Evolutionary conservation across 2,888 invertebrate genomes (phyloP).

Genomic region (Opisthograptis luteolata): DNA sequence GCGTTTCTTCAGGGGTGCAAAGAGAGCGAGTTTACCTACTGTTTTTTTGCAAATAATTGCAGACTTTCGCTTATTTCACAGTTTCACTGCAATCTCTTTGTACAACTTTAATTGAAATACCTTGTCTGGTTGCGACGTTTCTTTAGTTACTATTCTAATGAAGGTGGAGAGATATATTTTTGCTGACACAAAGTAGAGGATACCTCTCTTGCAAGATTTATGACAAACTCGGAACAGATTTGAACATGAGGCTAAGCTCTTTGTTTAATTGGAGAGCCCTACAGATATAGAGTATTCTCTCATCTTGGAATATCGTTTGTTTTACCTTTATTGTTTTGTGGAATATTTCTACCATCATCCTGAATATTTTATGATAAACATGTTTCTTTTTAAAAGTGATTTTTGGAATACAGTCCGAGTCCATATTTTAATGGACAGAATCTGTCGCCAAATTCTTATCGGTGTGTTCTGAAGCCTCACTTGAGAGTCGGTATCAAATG

Average conservation of each 20-base stretch:
- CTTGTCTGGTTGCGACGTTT: slow-evolving; percentile 4
- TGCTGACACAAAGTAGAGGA: slow-evolving; percentile 11
- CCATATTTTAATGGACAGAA: no score
- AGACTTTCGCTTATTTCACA: slow-evolving; percentile 1
- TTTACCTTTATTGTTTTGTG: background rate
- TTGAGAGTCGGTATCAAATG: no score
- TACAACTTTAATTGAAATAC: background rate
- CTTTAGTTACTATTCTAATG: slow-evolving; percentile 1
- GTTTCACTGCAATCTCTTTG: slow-evolving; percentile 3
- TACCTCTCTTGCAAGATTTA: slow-evolving; percentile 37
- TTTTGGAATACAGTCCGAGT: no score
- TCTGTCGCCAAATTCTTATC: no score
- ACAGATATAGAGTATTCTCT: slow-evolving; percentile 40
- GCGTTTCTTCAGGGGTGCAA: slow-evolving; percentile 30
- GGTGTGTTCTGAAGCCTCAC: no score
- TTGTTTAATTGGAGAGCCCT: slow-evolving; percentile 50
- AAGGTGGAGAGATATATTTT: background rate
- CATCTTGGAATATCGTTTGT: slow-evolving; percentile 28
- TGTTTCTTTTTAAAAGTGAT: no score
- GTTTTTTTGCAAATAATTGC: slow-evolving; percentile 4
- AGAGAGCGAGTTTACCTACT: slow-evolving; percentile 44
- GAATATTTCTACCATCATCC: no score
- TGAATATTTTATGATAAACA: no score
- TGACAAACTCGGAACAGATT: slow-evolving; percentile 36
- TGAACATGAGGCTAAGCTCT: slow-evolving; percentile 36